These are phyloP conservation scores for Trachythela sp. DNA, from an alignment of 64 coral and sea anemone species.

Conservation along the genomic window DNA sequence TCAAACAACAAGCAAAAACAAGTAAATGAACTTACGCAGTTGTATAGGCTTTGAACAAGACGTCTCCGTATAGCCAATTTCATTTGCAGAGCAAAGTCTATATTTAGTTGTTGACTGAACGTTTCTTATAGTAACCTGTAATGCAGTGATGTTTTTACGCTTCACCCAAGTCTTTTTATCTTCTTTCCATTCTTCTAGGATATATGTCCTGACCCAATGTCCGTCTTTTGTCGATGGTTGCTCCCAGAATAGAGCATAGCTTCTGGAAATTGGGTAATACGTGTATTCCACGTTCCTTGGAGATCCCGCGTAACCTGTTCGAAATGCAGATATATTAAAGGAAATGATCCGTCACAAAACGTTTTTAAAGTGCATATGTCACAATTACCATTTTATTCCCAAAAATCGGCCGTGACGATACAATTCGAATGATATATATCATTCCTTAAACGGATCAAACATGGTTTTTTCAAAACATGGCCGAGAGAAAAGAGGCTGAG, in stretches of 20 bases:
- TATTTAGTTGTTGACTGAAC: background rate
- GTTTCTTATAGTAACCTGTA: background rate
- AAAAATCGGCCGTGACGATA: too few relatives aligned
- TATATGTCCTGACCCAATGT: background rate
- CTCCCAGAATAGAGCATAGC: background rate
- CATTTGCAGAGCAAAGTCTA: background rate
- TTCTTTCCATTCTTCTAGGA: background rate
- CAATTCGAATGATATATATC: too few relatives aligned
- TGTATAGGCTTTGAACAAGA: background rate
- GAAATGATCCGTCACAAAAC: too few relatives aligned
- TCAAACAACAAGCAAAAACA: too few relatives aligned
- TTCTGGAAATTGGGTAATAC: background rate
- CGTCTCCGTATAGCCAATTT: background rate
- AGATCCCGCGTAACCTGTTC: background rate
- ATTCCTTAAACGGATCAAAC: too few relatives aligned
- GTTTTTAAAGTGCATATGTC: too few relatives aligned
- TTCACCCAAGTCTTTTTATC: background rate
- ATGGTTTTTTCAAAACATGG: too few relatives aligned
- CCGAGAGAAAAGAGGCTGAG: too few relatives aligned
- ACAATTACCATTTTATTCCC: too few relatives aligned
- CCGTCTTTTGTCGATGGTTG: background rate
- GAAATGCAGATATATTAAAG: background rate
- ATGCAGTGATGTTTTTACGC: background rate
- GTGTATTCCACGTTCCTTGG: background rate
- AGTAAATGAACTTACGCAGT: background rate